Conservation (phyloP, 2,888 invertebrate genomes). For the Acheta domesticus region DNA sequence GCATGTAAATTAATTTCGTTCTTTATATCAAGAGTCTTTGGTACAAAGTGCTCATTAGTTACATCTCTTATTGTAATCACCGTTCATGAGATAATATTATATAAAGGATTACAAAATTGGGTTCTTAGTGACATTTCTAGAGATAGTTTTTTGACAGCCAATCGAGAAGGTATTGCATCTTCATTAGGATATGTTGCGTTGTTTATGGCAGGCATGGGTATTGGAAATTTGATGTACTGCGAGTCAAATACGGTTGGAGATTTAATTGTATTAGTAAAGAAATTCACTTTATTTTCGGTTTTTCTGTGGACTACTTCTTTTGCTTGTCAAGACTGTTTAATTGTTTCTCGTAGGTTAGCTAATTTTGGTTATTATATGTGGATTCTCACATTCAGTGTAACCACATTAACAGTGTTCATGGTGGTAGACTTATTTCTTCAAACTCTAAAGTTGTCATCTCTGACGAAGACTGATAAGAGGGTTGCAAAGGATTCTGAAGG, state of each 20-base stretch:
- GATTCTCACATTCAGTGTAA: conserved; percentile 63
- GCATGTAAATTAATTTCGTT: conserved; percentile 72
- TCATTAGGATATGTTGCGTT: conserved; percentile 79
- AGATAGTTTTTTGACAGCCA: conserved; percentile 67
- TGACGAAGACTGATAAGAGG: conserved; percentile 28
- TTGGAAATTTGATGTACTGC: conserved; percentile 56
- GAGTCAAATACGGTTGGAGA: conserved; percentile 40
- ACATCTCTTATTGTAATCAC: conserved; percentile 56
- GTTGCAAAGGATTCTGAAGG: conserved; percentile 25
- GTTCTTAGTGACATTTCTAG: conserved; percentile 61
- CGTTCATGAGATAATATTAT: conserved; percentile 65
- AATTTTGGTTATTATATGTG: conserved; percentile 80
- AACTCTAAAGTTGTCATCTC: conserved; percentile 43
- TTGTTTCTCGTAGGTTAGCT: conserved; percentile 74
- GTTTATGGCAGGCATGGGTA: conserved; percentile 69
- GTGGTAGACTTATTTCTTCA: conserved; percentile 50
- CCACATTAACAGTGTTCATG: conserved; percentile 55
- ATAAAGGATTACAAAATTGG: conserved; percentile 64
- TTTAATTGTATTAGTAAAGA: conserved; percentile 34
- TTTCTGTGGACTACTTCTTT: conserved; percentile 46
- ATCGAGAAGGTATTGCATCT: conserved; percentile 88
- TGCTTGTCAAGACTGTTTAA: conserved; percentile 46
- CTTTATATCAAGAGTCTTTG: conserved; percentile 55
- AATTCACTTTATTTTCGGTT: conserved; percentile 41
- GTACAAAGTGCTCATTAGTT: conserved; percentile 53